A percentile compares a stretch with the other conserved stretches of the same genome.
phyloP scores from a whole-genome alignment of 2,797 vertebrate species.

The Tokudaia tokunoshimensis region DNA sequence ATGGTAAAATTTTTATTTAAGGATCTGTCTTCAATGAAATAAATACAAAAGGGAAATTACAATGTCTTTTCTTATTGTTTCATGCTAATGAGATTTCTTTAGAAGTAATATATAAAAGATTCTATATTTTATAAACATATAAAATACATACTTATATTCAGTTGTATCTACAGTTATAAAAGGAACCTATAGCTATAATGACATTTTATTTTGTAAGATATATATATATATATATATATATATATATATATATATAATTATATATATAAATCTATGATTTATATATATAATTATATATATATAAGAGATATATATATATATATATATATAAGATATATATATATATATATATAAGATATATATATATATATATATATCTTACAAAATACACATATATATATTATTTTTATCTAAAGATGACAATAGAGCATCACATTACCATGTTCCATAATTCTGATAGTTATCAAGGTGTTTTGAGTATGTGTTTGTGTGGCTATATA shows the following conservation, averaged over 20 bases:
- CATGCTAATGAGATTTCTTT: slow-evolving; percentile 28
- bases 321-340: no score
- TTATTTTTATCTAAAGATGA: neutral
- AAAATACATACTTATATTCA: neutral
- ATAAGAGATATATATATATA: no score
- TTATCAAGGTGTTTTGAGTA: neutral
- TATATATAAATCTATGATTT: no score
- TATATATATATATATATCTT: neutral
- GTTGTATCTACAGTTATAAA: neutral
- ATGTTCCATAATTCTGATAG: slow-evolving; percentile 13
- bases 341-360: no score
- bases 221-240: no score
- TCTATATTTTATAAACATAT: neutral
- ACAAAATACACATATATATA: neutral
- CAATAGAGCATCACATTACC: neutral
- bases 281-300: no score
- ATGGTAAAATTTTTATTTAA: neutral
- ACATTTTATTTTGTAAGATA: neutral
- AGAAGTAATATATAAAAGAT: neutral
- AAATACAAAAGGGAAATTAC: slow-evolving; percentile 10
- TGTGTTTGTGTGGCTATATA: neutral
- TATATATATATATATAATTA: no score
- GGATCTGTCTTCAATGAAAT: slow-evolving; percentile 21
- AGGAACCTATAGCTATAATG: neutral
- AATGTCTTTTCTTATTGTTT: slow-evolving; percentile 35